phyloP scores from a whole-genome alignment of 2,797 vertebrate species.

The Austrolebias charrua region DNA sequence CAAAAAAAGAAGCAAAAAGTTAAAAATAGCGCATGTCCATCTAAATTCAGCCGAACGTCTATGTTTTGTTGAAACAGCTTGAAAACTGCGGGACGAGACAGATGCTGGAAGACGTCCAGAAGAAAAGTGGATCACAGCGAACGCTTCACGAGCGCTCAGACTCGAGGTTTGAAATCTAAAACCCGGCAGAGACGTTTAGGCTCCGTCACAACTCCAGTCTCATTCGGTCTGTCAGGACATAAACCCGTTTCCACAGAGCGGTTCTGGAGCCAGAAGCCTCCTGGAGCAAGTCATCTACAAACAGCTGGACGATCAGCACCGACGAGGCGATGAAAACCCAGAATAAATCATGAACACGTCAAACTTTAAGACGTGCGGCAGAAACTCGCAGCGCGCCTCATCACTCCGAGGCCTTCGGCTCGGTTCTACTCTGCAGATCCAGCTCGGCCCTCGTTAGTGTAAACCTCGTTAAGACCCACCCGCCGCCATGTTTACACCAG shows the following conservation, averaged over 20 bases:
- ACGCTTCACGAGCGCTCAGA: too few species aligned
- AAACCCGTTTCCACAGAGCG: not conserved
- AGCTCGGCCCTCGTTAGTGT: conserved; percentile 25
- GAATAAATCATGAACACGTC: not conserved
- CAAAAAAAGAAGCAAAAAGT: too few species aligned
- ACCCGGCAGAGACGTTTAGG: too few species aligned
- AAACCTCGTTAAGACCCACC: conserved; percentile 31
- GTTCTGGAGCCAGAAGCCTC: not conserved
- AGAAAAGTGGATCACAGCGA: too few species aligned
- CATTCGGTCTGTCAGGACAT: not conserved
- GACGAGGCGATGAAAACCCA: conserved; percentile 8
- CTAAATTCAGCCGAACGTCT: too few species aligned
- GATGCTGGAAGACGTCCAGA: too few species aligned
- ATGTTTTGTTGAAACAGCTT: too few species aligned
- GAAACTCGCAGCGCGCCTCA: too few species aligned
- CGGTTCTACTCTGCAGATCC: not conserved
- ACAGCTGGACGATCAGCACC: conserved; percentile 3
- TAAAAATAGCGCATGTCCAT: too few species aligned
- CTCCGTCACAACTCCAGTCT: not conserved
- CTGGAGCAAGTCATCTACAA: not conserved
- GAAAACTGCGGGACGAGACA: too few species aligned
- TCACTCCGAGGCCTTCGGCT: too few species aligned
- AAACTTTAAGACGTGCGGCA: too few species aligned
- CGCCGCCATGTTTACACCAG: conserved; percentile 25
- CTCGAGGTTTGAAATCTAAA: not conserved